phyloP scores from a whole-genome alignment of 2,888 invertebrate species.

The Synanthedon andrenaeformis region DNA sequence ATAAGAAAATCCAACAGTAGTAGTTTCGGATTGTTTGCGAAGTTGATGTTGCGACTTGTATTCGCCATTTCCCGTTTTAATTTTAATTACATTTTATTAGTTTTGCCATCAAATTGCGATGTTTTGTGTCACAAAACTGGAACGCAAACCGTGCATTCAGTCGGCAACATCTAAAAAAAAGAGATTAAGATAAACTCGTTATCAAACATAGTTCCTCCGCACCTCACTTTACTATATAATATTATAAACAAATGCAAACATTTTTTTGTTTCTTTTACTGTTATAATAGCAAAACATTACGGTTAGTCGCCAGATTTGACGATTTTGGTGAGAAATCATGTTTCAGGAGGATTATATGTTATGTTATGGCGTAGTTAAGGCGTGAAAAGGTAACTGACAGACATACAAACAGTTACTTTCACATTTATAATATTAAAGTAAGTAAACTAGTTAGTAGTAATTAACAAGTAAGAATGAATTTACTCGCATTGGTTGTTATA shows the following conservation, averaged over 20 bases:
- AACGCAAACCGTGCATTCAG: conserved; percentile 4
- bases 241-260: background rate
- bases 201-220: conserved; percentile 1
- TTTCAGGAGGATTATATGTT: too few relatives aligned
- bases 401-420: too few relatives aligned
- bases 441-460: too few relatives aligned
- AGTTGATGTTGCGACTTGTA: conserved; percentile 7
- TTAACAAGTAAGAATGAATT: too few relatives aligned
- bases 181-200: conserved; percentile 15
- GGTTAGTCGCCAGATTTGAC: too few relatives aligned
- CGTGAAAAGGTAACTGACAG: too few relatives aligned
- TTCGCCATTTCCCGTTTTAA: conserved; percentile 8
- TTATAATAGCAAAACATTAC: too few relatives aligned
- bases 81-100: conserved; percentile 2
- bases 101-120: background rate
- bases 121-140: background rate
- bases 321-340: too few relatives aligned
- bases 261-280: background rate
- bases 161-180: conserved; percentile 18
- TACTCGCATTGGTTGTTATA: too few relatives aligned
- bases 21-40: conserved; percentile 8
- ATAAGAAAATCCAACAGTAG: conserved; percentile 10
- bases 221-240: background rate
- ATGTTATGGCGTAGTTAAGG: too few relatives aligned
- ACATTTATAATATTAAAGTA: too few relatives aligned